Evolutionary conservation across 2,113 vertebrate genomes (phyloP).

Genomic region (Pica pica): DNA sequence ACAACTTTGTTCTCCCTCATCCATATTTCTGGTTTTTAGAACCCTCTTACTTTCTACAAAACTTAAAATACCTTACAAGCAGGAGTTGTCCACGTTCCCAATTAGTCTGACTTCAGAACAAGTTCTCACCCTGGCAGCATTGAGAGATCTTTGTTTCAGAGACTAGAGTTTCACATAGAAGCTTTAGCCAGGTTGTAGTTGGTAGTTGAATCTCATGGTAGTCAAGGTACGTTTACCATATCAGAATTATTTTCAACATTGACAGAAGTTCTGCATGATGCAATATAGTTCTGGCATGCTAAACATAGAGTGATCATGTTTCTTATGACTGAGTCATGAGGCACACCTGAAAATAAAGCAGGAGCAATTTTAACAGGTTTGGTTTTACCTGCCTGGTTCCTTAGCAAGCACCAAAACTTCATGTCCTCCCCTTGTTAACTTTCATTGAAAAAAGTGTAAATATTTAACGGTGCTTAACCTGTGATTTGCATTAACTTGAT

Average conservation of each 20-base stretch:
- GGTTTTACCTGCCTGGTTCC: neutral
- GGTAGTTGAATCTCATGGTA: neutral
- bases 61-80: neutral
- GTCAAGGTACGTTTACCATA: neutral
- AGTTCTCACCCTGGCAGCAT: neutral
- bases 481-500: neutral
- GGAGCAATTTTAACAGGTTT: neutral
- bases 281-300: neutral
- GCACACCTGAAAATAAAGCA: neutral
- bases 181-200: neutral
- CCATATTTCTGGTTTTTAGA: neutral
- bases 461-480: neutral
- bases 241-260: neutral
- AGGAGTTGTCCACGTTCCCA: neutral
- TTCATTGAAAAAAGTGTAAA: neutral
- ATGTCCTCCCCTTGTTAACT: neutral
- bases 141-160: neutral
- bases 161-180: neutral
- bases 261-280: neutral
- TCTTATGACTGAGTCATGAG: neutral
- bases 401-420: neutral
- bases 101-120: neutral
- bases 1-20: neutral
- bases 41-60: neutral
- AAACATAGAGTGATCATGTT: neutral